A percentile compares a stretch with the other conserved stretches of the same genome.
Evolutionary conservation across 2,888 invertebrate genomes (phyloP).

Genomic region (Caenorhabditis macrosperma): DNA sequence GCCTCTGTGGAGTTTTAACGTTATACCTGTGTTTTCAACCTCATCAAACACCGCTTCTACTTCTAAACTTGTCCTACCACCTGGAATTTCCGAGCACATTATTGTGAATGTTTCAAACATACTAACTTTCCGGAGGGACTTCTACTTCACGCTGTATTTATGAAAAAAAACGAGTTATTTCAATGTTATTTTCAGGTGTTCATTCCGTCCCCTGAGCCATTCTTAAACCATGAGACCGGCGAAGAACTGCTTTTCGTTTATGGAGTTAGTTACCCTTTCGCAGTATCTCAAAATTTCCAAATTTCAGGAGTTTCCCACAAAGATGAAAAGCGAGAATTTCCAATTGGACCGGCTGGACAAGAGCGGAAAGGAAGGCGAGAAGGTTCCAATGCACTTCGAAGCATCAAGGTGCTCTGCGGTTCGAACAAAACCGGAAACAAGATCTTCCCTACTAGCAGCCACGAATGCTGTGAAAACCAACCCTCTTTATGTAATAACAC

Average conservation of each 20-base stretch:
- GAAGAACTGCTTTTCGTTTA: conserved; percentile 68
- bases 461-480: conserved; percentile 67
- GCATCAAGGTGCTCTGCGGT: conserved; percentile 68
- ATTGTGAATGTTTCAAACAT: not conserved
- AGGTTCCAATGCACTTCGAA: conserved; percentile 65
- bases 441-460: conserved; percentile 72
- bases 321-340: conserved; percentile 71
- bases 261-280: conserved; percentile 40
- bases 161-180: not conserved
- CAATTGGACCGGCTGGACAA: conserved; percentile 72
- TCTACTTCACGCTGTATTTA: not conserved
- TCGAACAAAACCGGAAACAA: conserved; percentile 76
- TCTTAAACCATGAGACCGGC: conserved; percentile 63
- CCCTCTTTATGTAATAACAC: conserved; percentile 53
- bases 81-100: not conserved
- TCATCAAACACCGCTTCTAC: not conserved
- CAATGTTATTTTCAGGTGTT: conserved; percentile 84
- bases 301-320: conserved; percentile 71
- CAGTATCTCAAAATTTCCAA: too few species aligned
- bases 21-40: conserved; percentile 1
- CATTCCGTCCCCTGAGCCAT: conserved; percentile 92
- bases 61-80: not conserved
- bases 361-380: conserved; percentile 56
- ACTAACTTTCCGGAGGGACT: not conserved
- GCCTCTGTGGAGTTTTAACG: not conserved